Evolutionary conservation across 2,113 vertebrate species (phyloP).

Genomic region (Dasyornis broadbenti): DNA sequence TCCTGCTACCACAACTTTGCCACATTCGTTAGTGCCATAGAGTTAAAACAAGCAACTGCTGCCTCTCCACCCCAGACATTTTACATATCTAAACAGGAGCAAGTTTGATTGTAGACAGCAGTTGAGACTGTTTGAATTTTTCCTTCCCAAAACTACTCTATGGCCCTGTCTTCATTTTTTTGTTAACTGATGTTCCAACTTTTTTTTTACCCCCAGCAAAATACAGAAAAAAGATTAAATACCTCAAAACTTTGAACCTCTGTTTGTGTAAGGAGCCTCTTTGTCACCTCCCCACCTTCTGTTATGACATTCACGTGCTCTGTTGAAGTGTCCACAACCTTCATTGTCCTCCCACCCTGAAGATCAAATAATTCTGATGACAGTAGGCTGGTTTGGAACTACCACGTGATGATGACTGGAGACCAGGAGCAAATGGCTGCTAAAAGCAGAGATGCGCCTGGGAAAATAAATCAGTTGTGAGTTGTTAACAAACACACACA

Average conservation of each 20-base stretch:
- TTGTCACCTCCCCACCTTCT: neutral
- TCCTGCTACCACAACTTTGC: neutral
- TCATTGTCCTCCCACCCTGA: neutral
- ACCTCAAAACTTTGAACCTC: neutral
- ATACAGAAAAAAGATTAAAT: neutral
- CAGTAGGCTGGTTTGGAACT: neutral
- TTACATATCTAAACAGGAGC: neutral
- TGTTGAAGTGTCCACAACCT: neutral
- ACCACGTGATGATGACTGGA: neutral
- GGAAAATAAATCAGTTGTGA: neutral
- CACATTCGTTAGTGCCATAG: neutral
- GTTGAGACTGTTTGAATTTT: neutral
- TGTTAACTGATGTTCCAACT: neutral
- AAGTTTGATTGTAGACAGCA: neutral
- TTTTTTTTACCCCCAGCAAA: neutral
- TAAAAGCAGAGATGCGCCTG: neutral
- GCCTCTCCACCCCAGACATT: neutral
- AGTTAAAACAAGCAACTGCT: neutral
- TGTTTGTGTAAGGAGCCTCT: neutral
- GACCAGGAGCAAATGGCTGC: neutral
- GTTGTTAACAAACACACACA: neutral
- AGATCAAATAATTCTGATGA: neutral
- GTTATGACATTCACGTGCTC: neutral
- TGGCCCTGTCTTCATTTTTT: neutral
- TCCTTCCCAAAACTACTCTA: neutral